Conservation (phyloP, 2,888 invertebrate species). For the Coenonympha arcania region DNA sequence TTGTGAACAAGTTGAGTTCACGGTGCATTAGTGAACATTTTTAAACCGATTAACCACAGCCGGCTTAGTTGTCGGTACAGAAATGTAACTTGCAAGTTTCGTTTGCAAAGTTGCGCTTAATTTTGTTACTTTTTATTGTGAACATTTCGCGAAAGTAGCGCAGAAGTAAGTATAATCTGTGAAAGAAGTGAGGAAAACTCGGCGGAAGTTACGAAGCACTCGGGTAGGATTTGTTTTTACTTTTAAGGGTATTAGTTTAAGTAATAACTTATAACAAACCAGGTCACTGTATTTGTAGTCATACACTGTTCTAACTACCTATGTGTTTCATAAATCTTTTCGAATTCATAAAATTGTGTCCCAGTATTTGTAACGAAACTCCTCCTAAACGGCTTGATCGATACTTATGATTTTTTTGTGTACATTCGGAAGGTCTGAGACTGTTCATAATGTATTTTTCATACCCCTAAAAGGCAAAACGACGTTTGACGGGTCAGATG, state of each 20-base stretch:
- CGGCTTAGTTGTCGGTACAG: constrained; percentile 16
- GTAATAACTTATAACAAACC: background rate
- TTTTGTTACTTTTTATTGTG: constrained; percentile 22
- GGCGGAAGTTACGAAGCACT: background rate
- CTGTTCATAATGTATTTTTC: no score
- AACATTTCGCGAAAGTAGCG: constrained; percentile 10
- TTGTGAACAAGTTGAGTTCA: constrained; percentile 15
- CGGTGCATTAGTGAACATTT: constrained; percentile 21
- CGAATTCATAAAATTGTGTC: no score
- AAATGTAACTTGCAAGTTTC: constrained; percentile 22
- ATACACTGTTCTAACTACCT: no score
- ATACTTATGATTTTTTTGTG: no score
- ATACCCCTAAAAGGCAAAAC: no score
- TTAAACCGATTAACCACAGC: constrained; percentile 22
- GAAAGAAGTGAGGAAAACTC: background rate
- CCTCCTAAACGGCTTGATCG: no score
- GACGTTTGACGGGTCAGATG: no score
- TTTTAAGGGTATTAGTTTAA: background rate
- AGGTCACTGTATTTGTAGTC: constrained; percentile 2
- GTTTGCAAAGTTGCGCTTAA: constrained; percentile 17
- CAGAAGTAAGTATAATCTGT: background rate
- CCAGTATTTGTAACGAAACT: no score
- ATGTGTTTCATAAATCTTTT: no score
- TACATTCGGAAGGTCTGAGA: no score
- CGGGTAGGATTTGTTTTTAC: background rate